Conservation (phyloP, 2,113 vertebrate species). For the Hystrix brachyura region DNA sequence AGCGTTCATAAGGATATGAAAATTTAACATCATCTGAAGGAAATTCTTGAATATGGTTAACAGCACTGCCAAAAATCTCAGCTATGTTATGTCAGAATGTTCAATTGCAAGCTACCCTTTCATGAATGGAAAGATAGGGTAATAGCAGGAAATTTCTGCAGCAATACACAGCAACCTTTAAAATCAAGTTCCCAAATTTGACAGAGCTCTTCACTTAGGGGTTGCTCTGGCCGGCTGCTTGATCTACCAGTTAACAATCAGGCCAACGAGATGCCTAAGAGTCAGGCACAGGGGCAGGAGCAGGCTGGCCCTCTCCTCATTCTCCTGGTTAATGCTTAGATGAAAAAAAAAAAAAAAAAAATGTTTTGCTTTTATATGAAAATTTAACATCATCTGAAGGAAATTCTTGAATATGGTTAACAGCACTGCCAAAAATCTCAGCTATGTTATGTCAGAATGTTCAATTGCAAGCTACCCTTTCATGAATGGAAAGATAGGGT, state of each 20-base stretch:
- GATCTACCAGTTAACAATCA: neutral
- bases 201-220: conserved; percentile 62
- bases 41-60: conserved; percentile 87
- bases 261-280: neutral
- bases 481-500: conserved; percentile 88
- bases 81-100: conserved; percentile 88
- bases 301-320: neutral
- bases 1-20: conserved; percentile 87
- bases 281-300: neutral
- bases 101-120: conserved; percentile 86
- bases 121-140: conserved; percentile 88
- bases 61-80: conserved; percentile 87
- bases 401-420: conserved; percentile 87
- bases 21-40: conserved; percentile 86
- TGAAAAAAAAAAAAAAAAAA: conserved; percentile 60
- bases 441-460: conserved; percentile 88
- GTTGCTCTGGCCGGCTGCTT: neutral
- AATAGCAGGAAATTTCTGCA: conserved; percentile 85
- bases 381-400: conserved; percentile 86
- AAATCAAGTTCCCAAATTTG: conserved; percentile 82
- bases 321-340: conserved; percentile 54
- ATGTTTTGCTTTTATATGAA: too few species aligned
- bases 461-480: conserved; percentile 86
- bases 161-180: conserved; percentile 73
- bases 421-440: conserved; percentile 87